phyloP scores from a whole-genome alignment of 2,888 invertebrate genomes.

The Chloromyia formosa region DNA sequence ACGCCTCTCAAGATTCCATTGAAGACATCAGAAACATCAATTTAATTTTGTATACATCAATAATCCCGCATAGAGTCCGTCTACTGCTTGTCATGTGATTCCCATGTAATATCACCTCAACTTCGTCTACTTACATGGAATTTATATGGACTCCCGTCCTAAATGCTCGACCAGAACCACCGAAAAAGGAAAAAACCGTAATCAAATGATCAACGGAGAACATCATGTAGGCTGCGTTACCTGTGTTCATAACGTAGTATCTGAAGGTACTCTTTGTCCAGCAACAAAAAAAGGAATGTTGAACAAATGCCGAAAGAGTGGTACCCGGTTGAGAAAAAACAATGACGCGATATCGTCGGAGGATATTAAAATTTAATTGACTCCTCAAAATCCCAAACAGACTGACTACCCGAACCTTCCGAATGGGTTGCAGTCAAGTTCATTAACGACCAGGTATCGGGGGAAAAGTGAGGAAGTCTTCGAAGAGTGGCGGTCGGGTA shows the following conservation, averaged over 20 bases:
- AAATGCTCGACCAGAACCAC: neutral
- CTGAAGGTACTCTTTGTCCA: neutral
- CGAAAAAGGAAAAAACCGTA: conserved; percentile 7
- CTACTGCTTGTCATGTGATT: conserved; percentile 11
- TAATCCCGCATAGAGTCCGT: conserved; percentile 13
- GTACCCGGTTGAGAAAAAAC: neutral
- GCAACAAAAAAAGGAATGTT: neutral
- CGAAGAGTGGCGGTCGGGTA: conserved; percentile 7
- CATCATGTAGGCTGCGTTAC: neutral
- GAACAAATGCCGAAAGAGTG: conserved; percentile 3
- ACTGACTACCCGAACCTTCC: neutral
- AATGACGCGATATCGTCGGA: conserved; percentile 4
- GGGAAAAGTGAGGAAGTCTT: neutral
- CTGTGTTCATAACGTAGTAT: neutral
- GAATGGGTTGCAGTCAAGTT: neutral
- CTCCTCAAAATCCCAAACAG: conserved; percentile 27
- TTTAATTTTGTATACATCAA: conserved; percentile 27
- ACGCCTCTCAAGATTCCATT: conserved; percentile 22
- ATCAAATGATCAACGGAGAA: conserved; percentile 18
- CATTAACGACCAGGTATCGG: neutral
- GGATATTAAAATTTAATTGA: conserved; percentile 30
- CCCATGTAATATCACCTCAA: conserved; percentile 35
- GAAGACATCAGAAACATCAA: conserved; percentile 18
- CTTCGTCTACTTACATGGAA: conserved; percentile 18
- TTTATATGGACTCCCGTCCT: conserved; percentile 14